Conservation (phyloP, 1,140 invertebrate genomes). For the Physella acuta region DNA sequence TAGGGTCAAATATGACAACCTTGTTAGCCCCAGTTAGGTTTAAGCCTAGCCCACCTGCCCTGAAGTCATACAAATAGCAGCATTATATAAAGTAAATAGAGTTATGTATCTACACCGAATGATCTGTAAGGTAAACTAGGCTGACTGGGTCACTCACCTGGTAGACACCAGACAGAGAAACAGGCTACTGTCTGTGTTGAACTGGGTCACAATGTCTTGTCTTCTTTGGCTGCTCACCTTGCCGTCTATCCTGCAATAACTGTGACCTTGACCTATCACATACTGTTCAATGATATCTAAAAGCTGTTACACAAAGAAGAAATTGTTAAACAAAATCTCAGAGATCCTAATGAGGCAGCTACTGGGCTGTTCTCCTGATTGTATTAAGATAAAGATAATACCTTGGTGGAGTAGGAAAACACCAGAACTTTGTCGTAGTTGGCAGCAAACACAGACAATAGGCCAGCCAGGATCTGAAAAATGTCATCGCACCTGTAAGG, state of each 20-base stretch:
- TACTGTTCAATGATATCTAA: constrained; percentile 84
- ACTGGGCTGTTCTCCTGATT: no score
- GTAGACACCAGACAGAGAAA: constrained; percentile 93
- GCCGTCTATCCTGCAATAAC: constrained; percentile 89
- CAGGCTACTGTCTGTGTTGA: constrained; percentile 78
- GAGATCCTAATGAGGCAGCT: no score
- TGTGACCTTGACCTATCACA: constrained; percentile 72
- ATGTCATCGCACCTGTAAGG: no score
- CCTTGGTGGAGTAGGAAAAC: constrained; percentile 85
- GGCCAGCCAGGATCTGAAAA: constrained; percentile 47
- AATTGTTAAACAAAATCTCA: no score
- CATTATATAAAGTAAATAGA: no score
- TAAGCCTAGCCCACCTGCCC: constrained; percentile 90
- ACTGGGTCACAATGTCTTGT: constrained; percentile 79
- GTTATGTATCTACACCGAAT: no score
- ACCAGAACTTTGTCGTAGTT: constrained; percentile 85
- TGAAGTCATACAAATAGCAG: constrained; percentile 40
- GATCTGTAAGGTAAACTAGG: no score
- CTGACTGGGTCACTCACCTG: constrained; percentile 47
- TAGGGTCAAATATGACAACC: constrained; percentile 96
- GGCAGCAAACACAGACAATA: constrained; percentile 61
- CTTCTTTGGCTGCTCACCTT: constrained; percentile 75
- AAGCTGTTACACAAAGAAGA: constrained; percentile 66
- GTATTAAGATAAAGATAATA: constrained; percentile 50
- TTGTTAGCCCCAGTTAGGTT: constrained; percentile 92